Percentiles rank a stretch among this genome's conserved stretches.
Evolutionary conservation across 2,888 invertebrate genomes (phyloP).

Genomic region (Cosmorhoe ocellata): DNA sequence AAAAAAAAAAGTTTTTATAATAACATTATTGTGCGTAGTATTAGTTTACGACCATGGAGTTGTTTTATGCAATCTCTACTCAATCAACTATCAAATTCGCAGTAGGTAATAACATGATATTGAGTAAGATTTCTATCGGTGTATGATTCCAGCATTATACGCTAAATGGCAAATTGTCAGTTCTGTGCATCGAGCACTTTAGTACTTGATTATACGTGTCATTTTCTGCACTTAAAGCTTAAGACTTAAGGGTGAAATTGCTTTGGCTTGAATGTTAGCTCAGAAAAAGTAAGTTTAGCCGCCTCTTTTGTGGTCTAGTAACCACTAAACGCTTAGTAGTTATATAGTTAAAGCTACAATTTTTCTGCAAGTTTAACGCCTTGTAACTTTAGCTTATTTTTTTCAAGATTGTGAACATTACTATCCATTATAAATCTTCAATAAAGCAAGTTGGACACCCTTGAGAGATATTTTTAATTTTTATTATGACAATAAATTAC

Average conservation of each 20-base stretch:
- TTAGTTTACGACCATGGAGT: neutral
- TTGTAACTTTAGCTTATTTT: constrained; percentile 8
- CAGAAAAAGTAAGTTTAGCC: constrained; percentile 26
- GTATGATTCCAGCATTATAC: constrained; percentile 66
- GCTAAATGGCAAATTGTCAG: constrained; percentile 76
- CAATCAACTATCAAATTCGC: constrained; percentile 42
- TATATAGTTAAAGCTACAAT: constrained; percentile 5
- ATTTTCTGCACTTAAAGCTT: constrained; percentile 38
- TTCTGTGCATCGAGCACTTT: constrained; percentile 61
- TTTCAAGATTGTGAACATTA: constrained; percentile 8
- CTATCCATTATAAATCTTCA: constrained; percentile 21
- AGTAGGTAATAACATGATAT: constrained; percentile 72
- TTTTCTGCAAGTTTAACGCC: constrained; percentile 1
- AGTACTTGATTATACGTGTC: constrained; percentile 31
- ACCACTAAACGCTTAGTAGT: constrained; percentile 31
- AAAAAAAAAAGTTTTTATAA: too few species aligned
- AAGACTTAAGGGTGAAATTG: constrained; percentile 41
- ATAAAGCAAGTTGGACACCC: constrained; percentile 36
- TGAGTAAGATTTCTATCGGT: constrained; percentile 64
- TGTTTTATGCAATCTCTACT: constrained; percentile 53
- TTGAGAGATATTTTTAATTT: constrained; percentile 56
- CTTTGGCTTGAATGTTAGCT: constrained; percentile 1
- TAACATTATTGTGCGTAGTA: too few species aligned
- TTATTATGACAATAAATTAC: constrained; percentile 69
- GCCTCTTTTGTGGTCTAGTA: constrained; percentile 46